These are phyloP conservation scores for Sparidentex hasta DNA, from an alignment of 2,797 vertebrate species.

Conservation along the genomic window DNA sequence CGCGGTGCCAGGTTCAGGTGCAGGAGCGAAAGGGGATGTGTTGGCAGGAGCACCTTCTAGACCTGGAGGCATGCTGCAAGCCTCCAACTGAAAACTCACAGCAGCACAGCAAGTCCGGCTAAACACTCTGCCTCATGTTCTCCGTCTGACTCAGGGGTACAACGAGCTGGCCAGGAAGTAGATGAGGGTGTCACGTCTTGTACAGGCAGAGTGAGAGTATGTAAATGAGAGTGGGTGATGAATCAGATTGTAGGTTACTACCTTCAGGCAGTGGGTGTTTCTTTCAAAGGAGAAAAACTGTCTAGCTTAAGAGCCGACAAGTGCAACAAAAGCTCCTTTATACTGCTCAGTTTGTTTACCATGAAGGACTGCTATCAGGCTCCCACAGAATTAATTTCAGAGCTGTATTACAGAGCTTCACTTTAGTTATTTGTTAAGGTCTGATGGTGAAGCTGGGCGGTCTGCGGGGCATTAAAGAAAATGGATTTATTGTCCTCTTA, in stretches of 20 bases:
- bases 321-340: constrained; percentile 40
- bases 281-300: constrained; percentile 24
- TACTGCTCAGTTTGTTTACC: constrained; percentile 58
- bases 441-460: constrained; percentile 38
- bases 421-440: constrained; percentile 62
- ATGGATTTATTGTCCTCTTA: constrained; percentile 68
- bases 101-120: constrained; percentile 11
- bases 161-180: constrained; percentile 25
- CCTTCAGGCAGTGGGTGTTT: constrained; percentile 38
- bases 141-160: constrained; percentile 30
- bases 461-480: constrained; percentile 53
- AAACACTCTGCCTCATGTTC: constrained; percentile 44
- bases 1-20: constrained; percentile 55
- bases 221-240: constrained; percentile 38
- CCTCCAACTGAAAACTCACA: constrained; percentile 25
- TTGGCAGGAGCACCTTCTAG: constrained; percentile 57
- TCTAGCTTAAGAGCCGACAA: constrained; percentile 37
- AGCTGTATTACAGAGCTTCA: constrained; percentile 25
- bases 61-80: constrained; percentile 42
- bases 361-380: constrained; percentile 41
- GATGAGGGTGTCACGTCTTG: constrained; percentile 12
- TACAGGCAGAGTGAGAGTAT: constrained; percentile 12
- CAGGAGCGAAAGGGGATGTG: constrained; percentile 44
- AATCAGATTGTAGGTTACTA: constrained; percentile 32
- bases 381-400: constrained; percentile 48